Conservation (phyloP, 2,888 invertebrate species). For the Rhagium mordax region DNA sequence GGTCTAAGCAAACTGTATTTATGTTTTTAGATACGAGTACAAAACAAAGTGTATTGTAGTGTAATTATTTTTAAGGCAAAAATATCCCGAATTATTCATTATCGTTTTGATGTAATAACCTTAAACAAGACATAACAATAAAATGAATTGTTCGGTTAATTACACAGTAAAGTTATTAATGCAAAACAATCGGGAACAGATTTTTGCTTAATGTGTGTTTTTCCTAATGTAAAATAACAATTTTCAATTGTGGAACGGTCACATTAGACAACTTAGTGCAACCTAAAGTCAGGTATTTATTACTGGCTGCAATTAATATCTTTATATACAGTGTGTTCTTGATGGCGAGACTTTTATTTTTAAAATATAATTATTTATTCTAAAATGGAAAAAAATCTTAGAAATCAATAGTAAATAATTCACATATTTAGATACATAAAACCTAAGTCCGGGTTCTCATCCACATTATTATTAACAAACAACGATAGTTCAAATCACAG, state of each 20-base stretch:
- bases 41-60: conserved; percentile 50
- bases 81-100: not conserved
- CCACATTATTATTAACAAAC: no score
- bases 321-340: no score
- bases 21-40: conserved; percentile 16
- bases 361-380: no score
- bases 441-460: no score
- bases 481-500: no score
- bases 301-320: no score
- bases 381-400: no score
- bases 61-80: not conserved
- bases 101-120: not conserved
- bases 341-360: no score
- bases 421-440: no score
- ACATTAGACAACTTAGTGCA: not conserved
- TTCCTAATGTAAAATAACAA: not conserved
- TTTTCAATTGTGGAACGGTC: not conserved
- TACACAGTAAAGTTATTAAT: not conserved
- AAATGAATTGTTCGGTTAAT: not conserved
- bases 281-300: no score
- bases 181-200: not conserved
- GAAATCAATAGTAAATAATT: no score
- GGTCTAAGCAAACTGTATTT: conserved; percentile 28
- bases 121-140: not conserved
- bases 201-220: not conserved